Percentiles rank a stretch among this genome's conserved stretches.
These are phyloP conservation scores for Berghia stephanieae DNA, from an alignment of 1,140 invertebrate genomes.

Conservation along the genomic window DNA sequence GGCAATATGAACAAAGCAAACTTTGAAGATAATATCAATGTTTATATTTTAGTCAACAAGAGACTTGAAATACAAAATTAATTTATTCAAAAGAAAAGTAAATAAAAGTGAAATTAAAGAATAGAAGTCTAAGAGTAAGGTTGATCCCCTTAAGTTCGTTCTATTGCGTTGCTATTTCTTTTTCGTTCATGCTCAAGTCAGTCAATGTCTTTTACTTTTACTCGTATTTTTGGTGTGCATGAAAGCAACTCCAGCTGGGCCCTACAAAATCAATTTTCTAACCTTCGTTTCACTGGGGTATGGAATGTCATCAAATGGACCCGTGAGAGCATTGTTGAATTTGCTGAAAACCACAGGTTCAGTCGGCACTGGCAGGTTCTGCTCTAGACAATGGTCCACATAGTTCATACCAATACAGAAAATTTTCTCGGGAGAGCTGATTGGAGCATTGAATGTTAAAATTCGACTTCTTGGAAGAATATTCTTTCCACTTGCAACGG, in stretches of 20 bases:
- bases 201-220: too few species aligned
- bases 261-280: conserved; percentile 24
- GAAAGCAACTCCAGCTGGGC: too few species aligned
- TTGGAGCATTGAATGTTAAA: conserved; percentile 67
- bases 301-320: conserved; percentile 77
- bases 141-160: too few species aligned
- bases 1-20: too few species aligned
- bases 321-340: conserved; percentile 81
- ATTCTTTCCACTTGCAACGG: conserved; percentile 45
- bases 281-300: conserved; percentile 75
- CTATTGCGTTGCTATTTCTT: too few species aligned
- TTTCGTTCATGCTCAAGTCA: too few species aligned
- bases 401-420: conserved; percentile 84
- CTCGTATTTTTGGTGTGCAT: too few species aligned
- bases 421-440: conserved; percentile 80
- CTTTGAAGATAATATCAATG: background rate
- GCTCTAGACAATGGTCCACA: conserved; percentile 81
- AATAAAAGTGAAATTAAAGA: too few species aligned
- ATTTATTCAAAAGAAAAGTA: too few species aligned
- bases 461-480: conserved; percentile 45
- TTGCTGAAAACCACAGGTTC: conserved; percentile 84
- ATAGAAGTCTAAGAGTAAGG: too few species aligned
- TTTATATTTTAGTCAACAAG: too few species aligned
- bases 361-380: conserved; percentile 75
- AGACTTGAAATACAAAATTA: too few species aligned